These are phyloP conservation scores for Margaritifera margaritifera DNA, from an alignment of 2,888 invertebrate genomes.

Conservation along the genomic window DNA sequence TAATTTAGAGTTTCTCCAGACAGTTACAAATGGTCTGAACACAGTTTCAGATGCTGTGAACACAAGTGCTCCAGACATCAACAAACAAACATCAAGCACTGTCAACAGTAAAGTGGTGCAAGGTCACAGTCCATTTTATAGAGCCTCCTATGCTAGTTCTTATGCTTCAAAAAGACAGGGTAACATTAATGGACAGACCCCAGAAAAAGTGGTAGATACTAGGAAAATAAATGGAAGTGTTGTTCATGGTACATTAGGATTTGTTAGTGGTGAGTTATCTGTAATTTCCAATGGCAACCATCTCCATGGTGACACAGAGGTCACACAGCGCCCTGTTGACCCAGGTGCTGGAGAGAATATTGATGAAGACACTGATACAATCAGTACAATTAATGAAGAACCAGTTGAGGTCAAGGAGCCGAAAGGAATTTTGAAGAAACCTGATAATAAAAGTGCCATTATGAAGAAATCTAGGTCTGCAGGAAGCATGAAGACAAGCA, in stretches of 20 bases:
- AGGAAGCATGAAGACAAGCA: constrained; percentile 38
- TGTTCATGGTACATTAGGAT: constrained; percentile 20
- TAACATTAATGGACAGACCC: too few species aligned
- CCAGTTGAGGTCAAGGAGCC: constrained; percentile 23
- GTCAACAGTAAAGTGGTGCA: too few species aligned
- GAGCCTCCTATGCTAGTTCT: too few species aligned
- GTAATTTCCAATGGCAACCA: constrained; percentile 4
- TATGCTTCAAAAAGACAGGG: too few species aligned
- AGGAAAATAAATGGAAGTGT: constrained; percentile 13
- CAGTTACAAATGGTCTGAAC: too few species aligned
- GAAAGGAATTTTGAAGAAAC: constrained; percentile 47
- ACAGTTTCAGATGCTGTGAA: too few species aligned
- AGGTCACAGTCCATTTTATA: too few species aligned
- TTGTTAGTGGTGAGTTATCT: constrained; percentile 23
- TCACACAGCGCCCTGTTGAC: too few species aligned
- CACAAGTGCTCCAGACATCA: too few species aligned
- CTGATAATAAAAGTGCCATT: constrained; percentile 24
- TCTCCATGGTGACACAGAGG: not conserved
- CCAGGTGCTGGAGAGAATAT: constrained; percentile 17
- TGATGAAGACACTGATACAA: constrained; percentile 28
- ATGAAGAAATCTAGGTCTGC: constrained; percentile 47
- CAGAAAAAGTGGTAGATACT: constrained; percentile 2
- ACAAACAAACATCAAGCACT: too few species aligned
- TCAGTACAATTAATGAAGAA: constrained; percentile 38
- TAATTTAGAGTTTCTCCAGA: too few species aligned